phyloP scores from a whole-genome alignment of 1,140 invertebrate genomes.

The Caenorhabditis latens region DNA sequence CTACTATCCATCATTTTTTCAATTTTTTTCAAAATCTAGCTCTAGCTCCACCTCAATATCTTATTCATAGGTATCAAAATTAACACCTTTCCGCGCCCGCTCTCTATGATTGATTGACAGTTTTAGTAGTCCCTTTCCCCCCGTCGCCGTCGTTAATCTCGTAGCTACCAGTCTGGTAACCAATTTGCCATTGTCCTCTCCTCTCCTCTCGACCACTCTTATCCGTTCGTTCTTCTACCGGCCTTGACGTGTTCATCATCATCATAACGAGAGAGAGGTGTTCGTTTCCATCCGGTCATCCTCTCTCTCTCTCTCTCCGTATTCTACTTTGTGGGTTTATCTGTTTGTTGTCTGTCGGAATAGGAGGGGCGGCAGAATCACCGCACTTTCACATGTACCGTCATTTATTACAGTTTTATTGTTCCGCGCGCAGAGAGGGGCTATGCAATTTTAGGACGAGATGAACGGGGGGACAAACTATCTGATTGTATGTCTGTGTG shows the following conservation, averaged over 20 bases:
- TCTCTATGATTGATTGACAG: slow-evolving; percentile 26
- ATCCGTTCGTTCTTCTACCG: not conserved
- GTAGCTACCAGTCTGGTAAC: not conserved
- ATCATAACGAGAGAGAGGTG: slow-evolving; percentile 34
- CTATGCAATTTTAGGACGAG: slow-evolving; percentile 10
- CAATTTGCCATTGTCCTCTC: slow-evolving; percentile 45
- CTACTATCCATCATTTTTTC: not conserved
- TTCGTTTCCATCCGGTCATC: slow-evolving; percentile 31
- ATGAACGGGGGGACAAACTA: not conserved
- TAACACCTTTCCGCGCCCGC: not conserved
- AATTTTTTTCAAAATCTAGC: not conserved
- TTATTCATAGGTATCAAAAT: slow-evolving; percentile 39
- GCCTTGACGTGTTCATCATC: slow-evolving; percentile 53
- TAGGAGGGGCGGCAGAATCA: not conserved
- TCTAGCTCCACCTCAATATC: not conserved
- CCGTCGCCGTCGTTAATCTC: not conserved
- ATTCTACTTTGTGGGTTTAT: slow-evolving; percentile 19
- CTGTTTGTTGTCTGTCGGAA: slow-evolving; percentile 12
- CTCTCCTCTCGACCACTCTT: not conserved
- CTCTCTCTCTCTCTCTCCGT: not conserved
- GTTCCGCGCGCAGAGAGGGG: not conserved
- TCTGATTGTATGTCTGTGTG: not conserved
- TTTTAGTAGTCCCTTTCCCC: not conserved
- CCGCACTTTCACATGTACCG: slow-evolving; percentile 48
- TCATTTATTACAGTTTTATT: slow-evolving; percentile 55